Base-by-base conservation (phyloP, 2,113 vertebrate species). In the Arothron firmamentum region DNA sequence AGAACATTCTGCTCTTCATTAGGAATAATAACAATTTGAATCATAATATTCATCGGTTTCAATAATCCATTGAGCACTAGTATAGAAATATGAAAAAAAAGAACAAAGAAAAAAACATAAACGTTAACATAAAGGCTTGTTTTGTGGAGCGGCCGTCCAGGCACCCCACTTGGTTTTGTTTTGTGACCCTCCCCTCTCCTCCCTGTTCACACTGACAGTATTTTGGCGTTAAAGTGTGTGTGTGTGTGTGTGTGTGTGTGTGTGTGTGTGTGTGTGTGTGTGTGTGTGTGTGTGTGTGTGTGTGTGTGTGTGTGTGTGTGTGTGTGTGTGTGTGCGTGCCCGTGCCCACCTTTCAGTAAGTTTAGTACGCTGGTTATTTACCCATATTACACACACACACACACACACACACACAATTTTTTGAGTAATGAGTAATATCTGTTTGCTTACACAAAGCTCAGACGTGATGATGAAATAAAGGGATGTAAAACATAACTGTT, bases 41-140 rank as follows among this genome's bases (percentile, higher is more conserved):
- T 88, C 82, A 88, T 88, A 87, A 87, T 88, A 90, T 78, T 90
- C 63, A 80, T 87, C 85, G 72, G 45, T 79, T 86, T 87, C 79
- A 79, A 88, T 84, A 87, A 88, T 85, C 85, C 85, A 91, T 90
- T 85, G 82, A 88, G 82, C 82, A 90, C 85, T 87, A 84, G 80
- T 89, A 85, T 85, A 89, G 86, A 90, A 91, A 90, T 87, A 81
- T 87, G 85, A 87, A 90, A 88, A 85, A 87, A 84, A 84, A 80
- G 79, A 79, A 69, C 79, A 83, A 85, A 83, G 72, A 66, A 86
- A n/a, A 82, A 77, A 85, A 75, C 58, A 57, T 50, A 81, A 86
- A 82, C 70, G 67, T 78, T 80, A 87, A 86, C 49, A 77, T 38
- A 75, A 82, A 72, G 48, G 18, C 72, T 76, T 69, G 57, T 74